Conservation (phyloP, 2,888 invertebrate species). For the Leucophenga maculata region DNA sequence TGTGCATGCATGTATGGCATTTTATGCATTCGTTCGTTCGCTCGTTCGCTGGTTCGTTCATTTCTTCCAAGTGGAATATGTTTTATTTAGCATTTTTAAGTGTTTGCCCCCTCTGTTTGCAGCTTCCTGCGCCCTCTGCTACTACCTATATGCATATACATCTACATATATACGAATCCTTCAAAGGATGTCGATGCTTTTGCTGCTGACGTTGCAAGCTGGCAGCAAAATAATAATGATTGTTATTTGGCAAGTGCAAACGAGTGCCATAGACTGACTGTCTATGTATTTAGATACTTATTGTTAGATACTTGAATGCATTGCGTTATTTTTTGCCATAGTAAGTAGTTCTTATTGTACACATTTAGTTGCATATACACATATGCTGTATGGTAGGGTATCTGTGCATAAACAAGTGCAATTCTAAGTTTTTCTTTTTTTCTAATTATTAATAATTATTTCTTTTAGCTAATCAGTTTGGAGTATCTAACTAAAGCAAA, state of each 20-base stretch:
- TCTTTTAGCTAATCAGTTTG: no score
- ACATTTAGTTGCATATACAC: no score
- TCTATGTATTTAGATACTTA: no score
- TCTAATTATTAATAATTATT: no score
- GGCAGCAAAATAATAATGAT: slow-evolving; percentile 64
- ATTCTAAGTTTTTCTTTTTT: no score
- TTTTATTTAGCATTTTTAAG: slow-evolving; percentile 64
- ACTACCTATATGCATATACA: slow-evolving; percentile 32
- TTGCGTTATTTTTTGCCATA: slow-evolving; percentile 8
- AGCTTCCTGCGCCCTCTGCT: slow-evolving; percentile 1
- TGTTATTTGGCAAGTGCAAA: slow-evolving; percentile 49
- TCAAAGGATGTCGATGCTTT: slow-evolving; percentile 32
- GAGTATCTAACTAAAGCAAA: no score
- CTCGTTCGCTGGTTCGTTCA: slow-evolving; percentile 38
- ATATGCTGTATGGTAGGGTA: no score
- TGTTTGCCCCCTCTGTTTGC: slow-evolving; percentile 49
- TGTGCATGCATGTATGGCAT: background rate
- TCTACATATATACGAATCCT: background rate
- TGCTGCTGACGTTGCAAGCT: slow-evolving; percentile 47
- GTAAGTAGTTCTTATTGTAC: no score
- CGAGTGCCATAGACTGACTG: background rate
- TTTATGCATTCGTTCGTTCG: slow-evolving; percentile 4
- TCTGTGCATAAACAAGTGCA: no score
- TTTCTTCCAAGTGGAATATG: slow-evolving; percentile 59
- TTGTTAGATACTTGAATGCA: slow-evolving; percentile 43